Evolutionary conservation across 2,888 invertebrate species (phyloP).

Genomic region (Drosophila helvetica): DNA sequence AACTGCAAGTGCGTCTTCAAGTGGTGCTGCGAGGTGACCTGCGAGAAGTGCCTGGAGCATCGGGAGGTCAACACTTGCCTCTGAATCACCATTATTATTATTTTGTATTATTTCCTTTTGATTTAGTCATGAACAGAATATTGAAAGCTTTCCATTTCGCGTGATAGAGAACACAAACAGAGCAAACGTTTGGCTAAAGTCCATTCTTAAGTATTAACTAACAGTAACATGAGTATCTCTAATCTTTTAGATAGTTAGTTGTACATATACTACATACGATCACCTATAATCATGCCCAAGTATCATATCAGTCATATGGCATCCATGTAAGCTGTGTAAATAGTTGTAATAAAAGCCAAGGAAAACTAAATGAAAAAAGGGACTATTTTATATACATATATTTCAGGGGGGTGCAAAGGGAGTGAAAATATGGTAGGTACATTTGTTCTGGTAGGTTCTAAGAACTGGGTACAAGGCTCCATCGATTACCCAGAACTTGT

Average conservation of each 20-base stretch:
- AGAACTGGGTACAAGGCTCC: no score
- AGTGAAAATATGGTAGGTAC: not conserved
- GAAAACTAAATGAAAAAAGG: not conserved
- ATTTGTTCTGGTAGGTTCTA: no score
- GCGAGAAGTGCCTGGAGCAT: conserved; percentile 91
- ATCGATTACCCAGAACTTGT: no score
- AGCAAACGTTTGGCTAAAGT: conserved; percentile 67
- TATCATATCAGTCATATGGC: conserved; percentile 32
- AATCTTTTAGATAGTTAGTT: conserved; percentile 63
- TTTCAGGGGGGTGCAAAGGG: no score
- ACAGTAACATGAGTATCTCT: conserved; percentile 51
- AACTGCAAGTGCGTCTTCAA: conserved; percentile 95
- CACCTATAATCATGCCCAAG: conserved; percentile 23
- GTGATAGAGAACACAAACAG: conserved; percentile 72
- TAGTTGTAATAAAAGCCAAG: conserved; percentile 66
- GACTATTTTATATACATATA: no score
- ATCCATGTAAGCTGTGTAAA: conserved; percentile 68
- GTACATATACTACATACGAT: conserved; percentile 52
- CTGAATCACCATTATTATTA: conserved; percentile 42
- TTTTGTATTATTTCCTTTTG: conserved; percentile 25
- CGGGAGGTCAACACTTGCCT: conserved; percentile 89
- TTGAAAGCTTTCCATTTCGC: conserved; percentile 82
- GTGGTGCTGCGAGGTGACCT: conserved; percentile 95
- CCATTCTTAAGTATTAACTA: conserved; percentile 71
- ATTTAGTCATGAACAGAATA: conserved; percentile 70